Evolutionary conservation across 2,888 invertebrate genomes (phyloP).

Genomic region (Sceliomorpha sp.): DNA sequence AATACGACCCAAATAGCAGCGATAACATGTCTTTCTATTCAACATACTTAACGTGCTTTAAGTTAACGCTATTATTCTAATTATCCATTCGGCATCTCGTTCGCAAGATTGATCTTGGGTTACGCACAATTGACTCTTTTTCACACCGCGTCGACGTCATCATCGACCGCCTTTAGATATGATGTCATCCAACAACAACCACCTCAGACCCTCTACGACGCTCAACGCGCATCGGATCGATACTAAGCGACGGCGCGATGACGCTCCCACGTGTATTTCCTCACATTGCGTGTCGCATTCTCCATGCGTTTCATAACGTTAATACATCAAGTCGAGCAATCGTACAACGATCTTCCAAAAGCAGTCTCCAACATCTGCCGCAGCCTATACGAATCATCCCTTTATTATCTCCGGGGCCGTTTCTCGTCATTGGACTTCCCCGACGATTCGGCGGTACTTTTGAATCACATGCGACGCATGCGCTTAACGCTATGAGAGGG

Average conservation of each 20-base stretch:
- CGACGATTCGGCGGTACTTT: constrained; percentile 15
- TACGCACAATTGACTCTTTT: constrained; percentile 34
- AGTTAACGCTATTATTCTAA: constrained; percentile 13
- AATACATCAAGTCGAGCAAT: too few species aligned
- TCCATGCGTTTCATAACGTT: too few species aligned
- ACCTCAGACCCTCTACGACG: constrained; percentile 17
- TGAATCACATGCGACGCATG: constrained; percentile 7
- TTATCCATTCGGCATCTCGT: constrained; percentile 2
- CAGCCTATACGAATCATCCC: too few species aligned
- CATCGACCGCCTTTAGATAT: constrained; percentile 24
- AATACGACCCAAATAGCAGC: too few species aligned
- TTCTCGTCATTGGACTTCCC: not conserved
- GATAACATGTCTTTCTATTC: too few species aligned
- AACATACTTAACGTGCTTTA: too few species aligned
- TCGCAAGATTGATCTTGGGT: constrained; percentile 16
- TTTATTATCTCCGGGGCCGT: not conserved
- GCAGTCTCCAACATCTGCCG: too few species aligned
- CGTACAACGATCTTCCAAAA: too few species aligned
- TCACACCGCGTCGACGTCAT: constrained; percentile 21
- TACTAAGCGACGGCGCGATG: constrained; percentile 32
- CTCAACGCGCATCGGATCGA: constrained; percentile 41
- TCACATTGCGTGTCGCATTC: not conserved
- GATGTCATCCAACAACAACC: constrained; percentile 28
- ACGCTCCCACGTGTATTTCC: constrained; percentile 3
- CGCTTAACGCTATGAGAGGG: constrained; percentile 13